These are phyloP conservation scores for Drosophila paulistorum DNA, from an alignment of 1,140 invertebrate species.

Conservation along the genomic window DNA sequence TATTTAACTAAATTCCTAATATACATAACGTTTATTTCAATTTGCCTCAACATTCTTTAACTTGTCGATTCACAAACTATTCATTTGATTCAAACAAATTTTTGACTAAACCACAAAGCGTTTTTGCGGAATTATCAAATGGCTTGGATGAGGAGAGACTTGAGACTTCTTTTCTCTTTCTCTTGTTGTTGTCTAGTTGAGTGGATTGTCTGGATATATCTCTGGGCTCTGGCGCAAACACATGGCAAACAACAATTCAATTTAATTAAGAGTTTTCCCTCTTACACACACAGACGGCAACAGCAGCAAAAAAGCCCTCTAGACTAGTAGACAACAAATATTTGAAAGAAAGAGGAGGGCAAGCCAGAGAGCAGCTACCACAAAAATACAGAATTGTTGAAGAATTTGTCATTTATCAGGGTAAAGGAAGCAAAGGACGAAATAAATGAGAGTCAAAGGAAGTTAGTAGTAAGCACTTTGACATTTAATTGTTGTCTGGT, in stretches of 20 bases:
- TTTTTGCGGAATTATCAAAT: conserved; percentile 11
- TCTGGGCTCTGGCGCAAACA: conserved; percentile 52
- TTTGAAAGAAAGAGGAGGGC: conserved; percentile 8
- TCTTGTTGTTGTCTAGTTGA: conserved; percentile 45
- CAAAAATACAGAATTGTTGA: neutral
- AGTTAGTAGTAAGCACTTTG: conserved; percentile 11
- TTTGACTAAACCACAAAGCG: conserved; percentile 4
- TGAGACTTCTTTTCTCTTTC: neutral
- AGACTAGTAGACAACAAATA: conserved; percentile 14
- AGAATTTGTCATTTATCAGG: conserved; percentile 8
- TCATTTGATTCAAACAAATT: conserved; percentile 9
- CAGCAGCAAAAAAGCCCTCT: conserved; percentile 25
- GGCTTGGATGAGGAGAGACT: neutral
- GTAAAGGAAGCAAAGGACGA: neutral
- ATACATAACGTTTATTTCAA: too few species aligned
- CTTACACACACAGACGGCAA: neutral
- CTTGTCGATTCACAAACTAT: neutral
- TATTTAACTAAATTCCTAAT: too few species aligned
- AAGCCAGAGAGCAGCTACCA: neutral
- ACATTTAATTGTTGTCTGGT: conserved; percentile 3
- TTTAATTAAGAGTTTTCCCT: conserved; percentile 75
- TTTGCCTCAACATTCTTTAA: neutral
- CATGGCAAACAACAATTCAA: conserved; percentile 73
- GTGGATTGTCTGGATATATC: conserved; percentile 33
- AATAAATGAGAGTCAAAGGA: neutral